Base-by-base conservation (phyloP, 2,888 invertebrate species). In the Bhutanitis thaidina region DNA sequence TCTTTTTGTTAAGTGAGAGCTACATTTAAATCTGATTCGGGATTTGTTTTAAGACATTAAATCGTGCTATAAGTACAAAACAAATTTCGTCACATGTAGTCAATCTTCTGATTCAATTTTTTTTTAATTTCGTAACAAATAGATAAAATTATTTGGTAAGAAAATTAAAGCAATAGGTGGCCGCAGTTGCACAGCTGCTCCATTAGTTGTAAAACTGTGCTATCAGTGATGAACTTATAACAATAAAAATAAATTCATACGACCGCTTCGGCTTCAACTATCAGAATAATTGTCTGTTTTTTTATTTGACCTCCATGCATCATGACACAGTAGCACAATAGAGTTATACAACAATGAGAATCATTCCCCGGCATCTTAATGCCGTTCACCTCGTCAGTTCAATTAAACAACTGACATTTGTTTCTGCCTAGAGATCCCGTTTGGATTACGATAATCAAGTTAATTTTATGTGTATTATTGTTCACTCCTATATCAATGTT, bases 291-390 rank as follows among this genome's bases (percentile, higher is more conserved):
- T 69, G 75, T 71, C 72, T 77, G 71, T 70, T 77, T 73, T 67
- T 68, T 67, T 67, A 56, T 70, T 66, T 72, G 82, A 79, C 82
- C 82, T 81, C 77, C 74, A 77, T 76, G 67, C 64, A 58, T 55
- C 55, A 47, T 65, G 65, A 64, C 63, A 62, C 61, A 65, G 64
- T 67, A 66, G 67, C 60, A 81, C 80, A 84, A 83, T 83, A 73
- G 80, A 61, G 64, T 65, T 64, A 62, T 67, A 66, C 65, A 69
- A 83, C 80, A 84, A 81, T 83, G 73, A 72, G 66, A 74, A 64
- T 64, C 60, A 64, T 73, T 74, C 77, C 71, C 72, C 71, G 67
- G 63, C 65, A 59, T 64, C 71, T 72, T 69, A 63, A 60, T 57
- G 57, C 56, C 60, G 57, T 58, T 49, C 58, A 61, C 63, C 32